Evolutionary conservation across 2,113 vertebrate genomes (phyloP).

Genomic region (Nematolebias whitei): DNA sequence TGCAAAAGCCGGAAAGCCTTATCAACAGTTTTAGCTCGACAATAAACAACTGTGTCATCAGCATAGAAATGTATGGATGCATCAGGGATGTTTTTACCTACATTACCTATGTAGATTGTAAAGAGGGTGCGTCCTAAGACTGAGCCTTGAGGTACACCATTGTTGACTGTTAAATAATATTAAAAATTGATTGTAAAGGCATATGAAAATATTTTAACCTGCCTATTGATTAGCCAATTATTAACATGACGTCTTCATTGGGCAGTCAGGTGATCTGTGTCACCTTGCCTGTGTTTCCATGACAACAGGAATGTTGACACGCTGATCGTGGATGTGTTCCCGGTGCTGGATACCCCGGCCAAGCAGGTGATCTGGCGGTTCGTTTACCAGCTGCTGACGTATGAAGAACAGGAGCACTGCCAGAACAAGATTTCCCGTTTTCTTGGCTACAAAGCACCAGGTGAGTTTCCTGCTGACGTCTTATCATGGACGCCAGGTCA

Average conservation of each 20-base stretch:
- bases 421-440: slow-evolving; percentile 96
- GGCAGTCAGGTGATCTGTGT: slow-evolving; percentile 21
- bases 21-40: too few relatives aligned
- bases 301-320: slow-evolving; percentile 92
- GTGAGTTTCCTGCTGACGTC: slow-evolving; percentile 27
- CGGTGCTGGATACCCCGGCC: slow-evolving; percentile 94
- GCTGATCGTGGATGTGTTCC: slow-evolving; percentile 94
- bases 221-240: slow-evolving; percentile 1
- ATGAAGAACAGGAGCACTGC: slow-evolving; percentile 96
- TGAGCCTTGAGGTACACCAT: too few relatives aligned
- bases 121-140: too few relatives aligned
- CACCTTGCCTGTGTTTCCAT: slow-evolving; percentile 34
- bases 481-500: too few relatives aligned
- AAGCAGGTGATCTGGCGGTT: slow-evolving; percentile 99
- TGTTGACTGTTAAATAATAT: too few relatives aligned
- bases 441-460: slow-evolving; percentile 88
- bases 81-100: too few relatives aligned
- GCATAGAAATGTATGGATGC: too few relatives aligned
- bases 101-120: too few relatives aligned
- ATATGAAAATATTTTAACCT: neutral
- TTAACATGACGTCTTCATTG: slow-evolving; percentile 13
- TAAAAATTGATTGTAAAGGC: too few relatives aligned
- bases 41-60: too few relatives aligned
- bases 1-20: too few relatives aligned
- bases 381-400: slow-evolving; percentile 96